Conservation (phyloP, 2,888 invertebrate genomes). For the Cheiracanthium punctorium region DNA sequence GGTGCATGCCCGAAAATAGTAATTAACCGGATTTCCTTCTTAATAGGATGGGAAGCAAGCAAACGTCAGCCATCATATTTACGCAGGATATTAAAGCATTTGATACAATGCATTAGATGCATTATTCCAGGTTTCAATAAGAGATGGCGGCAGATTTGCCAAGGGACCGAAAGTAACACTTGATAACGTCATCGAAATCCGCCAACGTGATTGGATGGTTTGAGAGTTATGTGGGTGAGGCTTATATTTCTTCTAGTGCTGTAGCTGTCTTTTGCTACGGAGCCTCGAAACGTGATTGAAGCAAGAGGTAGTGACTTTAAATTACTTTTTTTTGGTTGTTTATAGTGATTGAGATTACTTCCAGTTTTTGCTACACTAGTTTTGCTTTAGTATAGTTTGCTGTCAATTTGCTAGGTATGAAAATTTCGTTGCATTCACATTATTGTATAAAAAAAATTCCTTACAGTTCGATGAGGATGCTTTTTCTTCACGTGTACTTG, state of each 20-base stretch:
- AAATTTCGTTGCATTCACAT: conserved; percentile 11
- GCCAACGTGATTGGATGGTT: conserved; percentile 37
- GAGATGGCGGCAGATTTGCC: conserved; percentile 57
- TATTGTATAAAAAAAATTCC: conserved; percentile 13
- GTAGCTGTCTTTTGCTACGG: conserved; percentile 42
- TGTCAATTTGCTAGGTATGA: background rate
- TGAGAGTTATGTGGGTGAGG: conserved; percentile 68
- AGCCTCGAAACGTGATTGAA: conserved; percentile 50
- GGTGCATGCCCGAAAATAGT: too few species aligned
- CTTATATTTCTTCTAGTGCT: conserved; percentile 58
- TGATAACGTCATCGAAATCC: conserved; percentile 23
- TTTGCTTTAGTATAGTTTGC: background rate
- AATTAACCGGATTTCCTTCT: too few species aligned
- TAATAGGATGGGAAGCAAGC: too few species aligned
- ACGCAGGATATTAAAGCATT: too few species aligned
- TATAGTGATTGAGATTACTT: conserved; percentile 6
- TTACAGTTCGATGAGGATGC: conserved; percentile 56
- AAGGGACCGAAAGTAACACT: conserved; percentile 6
- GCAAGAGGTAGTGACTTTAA: conserved; percentile 60
- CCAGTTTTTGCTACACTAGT: background rate
- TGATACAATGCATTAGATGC: too few species aligned
- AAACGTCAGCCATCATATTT: too few species aligned
- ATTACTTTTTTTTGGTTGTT: conserved; percentile 46
- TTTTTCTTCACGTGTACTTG: conserved; percentile 29
- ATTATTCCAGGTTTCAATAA: conserved; percentile 19